These are phyloP conservation scores for Megaceryle torquata DNA, from an alignment of 2,113 vertebrate genomes.

Conservation along the genomic window DNA sequence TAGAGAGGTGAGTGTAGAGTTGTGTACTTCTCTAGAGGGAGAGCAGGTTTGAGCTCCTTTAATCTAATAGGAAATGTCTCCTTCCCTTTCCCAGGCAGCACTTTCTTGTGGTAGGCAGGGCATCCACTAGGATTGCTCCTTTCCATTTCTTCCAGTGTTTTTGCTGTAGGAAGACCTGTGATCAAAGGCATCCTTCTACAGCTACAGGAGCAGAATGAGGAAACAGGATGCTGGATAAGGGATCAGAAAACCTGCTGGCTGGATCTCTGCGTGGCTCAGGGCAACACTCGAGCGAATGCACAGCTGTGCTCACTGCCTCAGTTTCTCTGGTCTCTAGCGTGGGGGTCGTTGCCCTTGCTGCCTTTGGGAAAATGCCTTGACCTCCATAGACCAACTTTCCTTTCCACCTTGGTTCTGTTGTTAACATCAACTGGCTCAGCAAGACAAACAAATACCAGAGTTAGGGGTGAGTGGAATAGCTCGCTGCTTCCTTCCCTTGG, in stretches of 20 bases:
- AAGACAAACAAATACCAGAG: not conserved
- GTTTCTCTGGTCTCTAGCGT: not conserved
- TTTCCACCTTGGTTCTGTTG: not conserved
- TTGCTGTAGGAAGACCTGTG: not conserved
- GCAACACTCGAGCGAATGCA: not conserved
- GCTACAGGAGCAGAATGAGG: constrained; percentile 19
- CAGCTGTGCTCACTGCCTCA: not conserved
- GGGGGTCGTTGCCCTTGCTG: not conserved
- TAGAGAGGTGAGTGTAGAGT: constrained; percentile 18
- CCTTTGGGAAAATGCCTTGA: not conserved
- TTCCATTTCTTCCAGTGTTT: constrained; percentile 8
- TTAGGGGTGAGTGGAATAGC: not conserved
- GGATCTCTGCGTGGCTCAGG: not conserved
- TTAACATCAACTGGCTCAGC: not conserved
- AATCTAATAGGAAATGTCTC: constrained; percentile 37
- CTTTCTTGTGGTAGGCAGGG: constrained; percentile 47
- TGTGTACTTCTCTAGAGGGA: constrained; percentile 25
- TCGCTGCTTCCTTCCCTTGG: not conserved
- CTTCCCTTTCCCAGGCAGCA: constrained; percentile 35
- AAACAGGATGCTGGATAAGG: constrained; percentile 6
- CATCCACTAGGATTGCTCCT: constrained; percentile 1
- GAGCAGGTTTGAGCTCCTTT: constrained; percentile 38
- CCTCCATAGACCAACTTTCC: not conserved
- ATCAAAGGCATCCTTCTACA: constrained; percentile 20
- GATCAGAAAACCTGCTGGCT: constrained; percentile 12